phyloP scores from a whole-genome alignment of 1,140 invertebrate genomes.

The Bilobella aurantiaca region DNA sequence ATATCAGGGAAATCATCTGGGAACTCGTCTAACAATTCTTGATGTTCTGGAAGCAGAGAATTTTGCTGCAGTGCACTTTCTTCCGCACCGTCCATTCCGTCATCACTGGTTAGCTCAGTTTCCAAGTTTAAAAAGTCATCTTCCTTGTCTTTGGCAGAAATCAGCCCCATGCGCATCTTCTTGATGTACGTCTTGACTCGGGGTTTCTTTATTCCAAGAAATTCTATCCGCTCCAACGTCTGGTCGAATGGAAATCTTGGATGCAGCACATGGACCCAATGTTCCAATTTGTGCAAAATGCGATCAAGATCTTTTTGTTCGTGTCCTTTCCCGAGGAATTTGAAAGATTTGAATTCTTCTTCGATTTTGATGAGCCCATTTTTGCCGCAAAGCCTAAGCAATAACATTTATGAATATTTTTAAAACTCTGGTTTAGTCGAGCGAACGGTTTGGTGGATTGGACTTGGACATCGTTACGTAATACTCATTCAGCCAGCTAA shows the following conservation, averaged over 20 bases:
- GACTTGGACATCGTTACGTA: too few relatives aligned
- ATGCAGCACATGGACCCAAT: constrained; percentile 83
- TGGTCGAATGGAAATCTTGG: constrained; percentile 79
- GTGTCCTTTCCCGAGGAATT: constrained; percentile 71
- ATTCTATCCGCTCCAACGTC: constrained; percentile 67
- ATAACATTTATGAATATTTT: too few relatives aligned
- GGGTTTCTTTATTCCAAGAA: constrained; percentile 59
- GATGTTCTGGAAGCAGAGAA: too few relatives aligned
- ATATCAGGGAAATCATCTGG: not conserved
- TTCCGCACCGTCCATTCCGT: too few relatives aligned
- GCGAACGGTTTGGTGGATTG: too few relatives aligned
- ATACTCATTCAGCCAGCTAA: too few relatives aligned
- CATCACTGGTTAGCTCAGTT: not conserved
- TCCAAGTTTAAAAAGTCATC: constrained; percentile 7
- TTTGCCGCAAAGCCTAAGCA: constrained; percentile 23
- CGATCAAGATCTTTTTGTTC: constrained; percentile 71
- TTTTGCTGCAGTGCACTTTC: too few relatives aligned
- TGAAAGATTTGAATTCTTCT: constrained; percentile 66
- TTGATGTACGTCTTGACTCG: constrained; percentile 51
- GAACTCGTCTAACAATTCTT: too few relatives aligned
- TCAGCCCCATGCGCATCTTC: constrained; percentile 53
- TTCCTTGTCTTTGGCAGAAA: constrained; percentile 35
- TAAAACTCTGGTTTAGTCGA: too few relatives aligned
- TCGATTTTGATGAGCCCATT: constrained; percentile 63
- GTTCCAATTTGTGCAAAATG: constrained; percentile 70